Percentiles rank a stretch among this genome's conserved stretches.
Evolutionary conservation across 2,113 vertebrate genomes (phyloP).

Genomic region (Sporophila hypoxantha): DNA sequence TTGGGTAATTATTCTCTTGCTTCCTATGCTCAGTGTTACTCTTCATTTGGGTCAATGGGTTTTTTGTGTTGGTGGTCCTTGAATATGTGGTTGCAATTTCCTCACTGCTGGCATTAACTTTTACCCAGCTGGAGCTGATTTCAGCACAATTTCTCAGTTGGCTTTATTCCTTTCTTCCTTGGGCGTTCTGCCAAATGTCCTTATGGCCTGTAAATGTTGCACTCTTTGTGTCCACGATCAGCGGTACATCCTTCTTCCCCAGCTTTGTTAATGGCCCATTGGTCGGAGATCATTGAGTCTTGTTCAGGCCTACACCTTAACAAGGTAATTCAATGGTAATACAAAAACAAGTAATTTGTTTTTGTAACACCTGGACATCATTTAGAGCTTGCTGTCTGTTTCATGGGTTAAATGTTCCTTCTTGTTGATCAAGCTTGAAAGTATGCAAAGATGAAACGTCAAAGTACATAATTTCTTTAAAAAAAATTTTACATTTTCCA

Average conservation of each 20-base stretch:
- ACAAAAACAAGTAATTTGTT: not conserved
- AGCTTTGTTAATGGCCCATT: fast-evolving
- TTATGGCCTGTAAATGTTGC: not conserved
- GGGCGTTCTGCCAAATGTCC: not conserved
- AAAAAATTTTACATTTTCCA: not conserved
- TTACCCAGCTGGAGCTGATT: not conserved
- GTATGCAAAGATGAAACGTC: not conserved
- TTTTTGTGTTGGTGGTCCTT: not conserved
- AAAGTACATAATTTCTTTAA: not conserved
- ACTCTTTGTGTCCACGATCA: not conserved
- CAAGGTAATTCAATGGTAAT: not conserved
- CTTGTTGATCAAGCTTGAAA: not conserved
- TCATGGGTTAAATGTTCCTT: not conserved
- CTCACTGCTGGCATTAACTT: not conserved
- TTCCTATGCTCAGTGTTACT: not conserved
- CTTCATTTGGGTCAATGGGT: not conserved
- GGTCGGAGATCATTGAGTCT: not conserved
- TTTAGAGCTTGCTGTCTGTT: not conserved
- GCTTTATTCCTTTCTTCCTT: not conserved
- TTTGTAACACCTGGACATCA: not conserved
- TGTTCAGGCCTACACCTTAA: not conserved
- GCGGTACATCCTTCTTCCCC: not conserved
- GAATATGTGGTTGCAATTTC: not conserved
- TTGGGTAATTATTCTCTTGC: not conserved
- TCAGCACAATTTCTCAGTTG: not conserved